Percentiles rank a stretch among this genome's conserved stretches.
These are phyloP conservation scores for Pampusana beccarii DNA, from an alignment of 2,113 vertebrate species.

Conservation along the genomic window DNA sequence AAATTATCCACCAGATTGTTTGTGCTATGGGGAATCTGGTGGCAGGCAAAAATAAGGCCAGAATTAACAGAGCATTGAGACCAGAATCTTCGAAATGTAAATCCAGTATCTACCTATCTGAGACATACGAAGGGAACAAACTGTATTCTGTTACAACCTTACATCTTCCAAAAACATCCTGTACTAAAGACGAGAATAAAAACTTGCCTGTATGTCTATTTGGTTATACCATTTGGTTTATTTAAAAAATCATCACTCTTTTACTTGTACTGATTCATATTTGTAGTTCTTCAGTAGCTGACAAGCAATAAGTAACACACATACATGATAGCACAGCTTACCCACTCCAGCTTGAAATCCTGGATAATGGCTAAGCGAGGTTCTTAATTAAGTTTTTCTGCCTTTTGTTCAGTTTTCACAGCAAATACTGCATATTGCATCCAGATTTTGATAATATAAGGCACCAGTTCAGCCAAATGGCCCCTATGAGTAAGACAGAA, in stretches of 20 bases:
- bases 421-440: not conserved
- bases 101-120: accelerated
- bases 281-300: not conserved
- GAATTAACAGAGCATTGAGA: not conserved
- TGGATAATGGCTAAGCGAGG: not conserved
- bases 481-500: slow-evolving; percentile 37
- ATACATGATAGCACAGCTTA: not conserved
- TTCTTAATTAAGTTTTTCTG: not conserved
- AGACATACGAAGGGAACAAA: not conserved
- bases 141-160: not conserved
- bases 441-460: slow-evolving; percentile 2
- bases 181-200: not conserved
- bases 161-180: not conserved
- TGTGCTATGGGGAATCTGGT: not conserved
- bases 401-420: not conserved
- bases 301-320: not conserved
- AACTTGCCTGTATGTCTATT: accelerated
- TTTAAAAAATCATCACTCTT: not conserved
- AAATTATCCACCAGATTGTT: not conserved
- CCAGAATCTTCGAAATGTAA: not conserved
- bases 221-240: not conserved
- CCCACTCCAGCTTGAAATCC: not conserved
- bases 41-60: not conserved
- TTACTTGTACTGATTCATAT: not conserved
- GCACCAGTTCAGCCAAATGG: slow-evolving; percentile 13